Evolutionary conservation across 2,888 invertebrate species (phyloP), one percentile per base, ranked within the genome.

Genomic region (Drosophila prostipennis): DNA sequence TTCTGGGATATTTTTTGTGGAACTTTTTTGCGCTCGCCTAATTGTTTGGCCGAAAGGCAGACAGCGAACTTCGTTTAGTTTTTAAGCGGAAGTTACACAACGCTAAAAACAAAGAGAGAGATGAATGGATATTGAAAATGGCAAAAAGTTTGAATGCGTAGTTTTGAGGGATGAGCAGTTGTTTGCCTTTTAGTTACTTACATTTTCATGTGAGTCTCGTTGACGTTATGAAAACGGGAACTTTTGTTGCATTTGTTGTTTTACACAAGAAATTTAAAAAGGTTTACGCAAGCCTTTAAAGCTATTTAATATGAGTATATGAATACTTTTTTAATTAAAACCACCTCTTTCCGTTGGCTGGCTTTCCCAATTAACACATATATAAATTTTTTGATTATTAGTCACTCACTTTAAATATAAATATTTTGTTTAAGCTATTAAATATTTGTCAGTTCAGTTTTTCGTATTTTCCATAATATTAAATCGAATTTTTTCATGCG

Each of bases 41-140:
- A 67, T 65, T 65, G 64, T 67, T 67, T 37, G 26, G 45, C 53
- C 37, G 16, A 7, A 37, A 53, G 67, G 36, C 64, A 43, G 60
- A 19, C 16, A 37, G 14, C 43, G 2, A 34, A 36, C 19, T 59
- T 37, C 45, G 39, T 19, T 61, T 26, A 16, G 58, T 55, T 56
- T 58, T 58, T 55, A 14, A 32, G 40, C 39, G 55, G 58, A 58
- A 55, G 40, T 56, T 58, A 55, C n/a, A 40, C 39, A 54, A 58
- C 4, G 11, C 55, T 11, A 6, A 19, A 29, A n/a, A 16, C 39
- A 29, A 54, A 53, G 32, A 4, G 19, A 8, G 19, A 10, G 29
- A 19, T 2, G 6, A 39, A 32, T 23, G 39, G 26, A 26, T 53
- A 19, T 34, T 10, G 32, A 23, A 26, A 11, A 16, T 37, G 10